These are phyloP conservation scores for Spongilla lacustris DNA, from an alignment of 37 sponge, comb jelly and placozoan genomes.

Conservation along the genomic window DNA sequence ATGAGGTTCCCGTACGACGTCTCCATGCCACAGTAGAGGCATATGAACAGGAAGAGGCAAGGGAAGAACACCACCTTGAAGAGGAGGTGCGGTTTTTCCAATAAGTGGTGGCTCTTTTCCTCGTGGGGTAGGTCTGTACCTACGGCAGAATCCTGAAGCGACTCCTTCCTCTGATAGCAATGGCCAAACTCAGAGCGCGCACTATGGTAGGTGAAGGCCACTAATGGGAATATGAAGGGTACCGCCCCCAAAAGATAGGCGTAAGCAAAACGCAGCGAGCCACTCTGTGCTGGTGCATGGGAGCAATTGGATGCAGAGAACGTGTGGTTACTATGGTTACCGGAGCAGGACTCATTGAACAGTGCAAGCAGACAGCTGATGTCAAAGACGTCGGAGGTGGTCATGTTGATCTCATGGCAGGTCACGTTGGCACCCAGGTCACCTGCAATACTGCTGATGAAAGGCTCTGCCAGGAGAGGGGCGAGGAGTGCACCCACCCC, in stretches of 20 bases:
- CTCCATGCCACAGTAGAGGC: constrained; percentile 62
- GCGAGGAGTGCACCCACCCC: constrained; percentile 66
- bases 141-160: no score
- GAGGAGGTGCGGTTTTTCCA: neutral
- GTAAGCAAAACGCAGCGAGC: neutral
- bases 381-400: no score
- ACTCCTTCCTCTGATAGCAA: neutral
- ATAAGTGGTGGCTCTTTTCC: neutral
- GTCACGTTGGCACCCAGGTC: neutral
- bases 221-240: constrained; percentile 4
- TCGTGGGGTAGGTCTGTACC: neutral
- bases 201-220: constrained; percentile 20
- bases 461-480: constrained; percentile 62
- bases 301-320: neutral
- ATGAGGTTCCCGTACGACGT: constrained; percentile 55
- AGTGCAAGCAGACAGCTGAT: no score
- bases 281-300: neutral
- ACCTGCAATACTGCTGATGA: constrained; percentile 17
- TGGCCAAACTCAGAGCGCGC: constrained; percentile 4
- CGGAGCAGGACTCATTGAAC: neutral
- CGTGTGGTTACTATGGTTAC: neutral
- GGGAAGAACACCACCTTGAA: constrained; percentile 19
- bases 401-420: neutral
- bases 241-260: constrained; percentile 4
- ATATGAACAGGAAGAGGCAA: constrained; percentile 28